These are phyloP conservation scores for Leptopilina boulardi DNA, from an alignment of 1,140 invertebrate species.

Conservation along the genomic window DNA sequence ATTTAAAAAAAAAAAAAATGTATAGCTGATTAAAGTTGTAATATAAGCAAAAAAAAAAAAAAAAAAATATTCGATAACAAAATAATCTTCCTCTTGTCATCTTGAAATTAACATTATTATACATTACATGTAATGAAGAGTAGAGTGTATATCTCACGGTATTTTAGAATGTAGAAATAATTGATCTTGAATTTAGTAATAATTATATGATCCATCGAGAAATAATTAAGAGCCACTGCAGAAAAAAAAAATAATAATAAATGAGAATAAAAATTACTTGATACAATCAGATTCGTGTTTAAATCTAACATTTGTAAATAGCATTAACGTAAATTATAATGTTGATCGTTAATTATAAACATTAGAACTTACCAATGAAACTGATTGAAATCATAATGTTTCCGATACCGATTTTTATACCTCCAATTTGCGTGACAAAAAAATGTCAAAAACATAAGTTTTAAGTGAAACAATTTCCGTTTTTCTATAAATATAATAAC, in stretches of 20 bases:
- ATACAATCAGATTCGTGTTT: constrained; percentile 2
- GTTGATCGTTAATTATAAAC: not conserved
- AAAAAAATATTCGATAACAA: not conserved
- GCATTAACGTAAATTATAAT: no score
- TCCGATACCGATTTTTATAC: constrained; percentile 5
- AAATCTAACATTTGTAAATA: not conserved
- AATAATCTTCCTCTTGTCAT: not conserved
- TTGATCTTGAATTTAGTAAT: constrained; percentile 2
- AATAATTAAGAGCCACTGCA: not conserved
- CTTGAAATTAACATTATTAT: constrained; percentile 14
- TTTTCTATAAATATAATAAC: not conserved
- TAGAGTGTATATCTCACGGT: constrained; percentile 10
- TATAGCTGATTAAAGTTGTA: constrained; percentile 2
- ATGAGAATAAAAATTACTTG: not conserved
- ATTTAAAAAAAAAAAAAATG: constrained; percentile 1
- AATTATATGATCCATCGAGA: not conserved
- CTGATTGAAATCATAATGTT: not conserved
- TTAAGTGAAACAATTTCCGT: not conserved
- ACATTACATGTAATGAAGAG: constrained; percentile 15
- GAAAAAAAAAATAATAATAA: not conserved
- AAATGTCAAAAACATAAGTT: not conserved
- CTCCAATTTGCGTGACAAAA: not conserved
- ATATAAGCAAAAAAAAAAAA: not conserved
- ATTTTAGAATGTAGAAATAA: constrained; percentile 2
- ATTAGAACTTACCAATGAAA: not conserved